Evolutionary conservation across 2,888 invertebrate species (phyloP), one percentile per base, ranked within the genome.

Genomic region (Drosophila setosimentum): DNA sequence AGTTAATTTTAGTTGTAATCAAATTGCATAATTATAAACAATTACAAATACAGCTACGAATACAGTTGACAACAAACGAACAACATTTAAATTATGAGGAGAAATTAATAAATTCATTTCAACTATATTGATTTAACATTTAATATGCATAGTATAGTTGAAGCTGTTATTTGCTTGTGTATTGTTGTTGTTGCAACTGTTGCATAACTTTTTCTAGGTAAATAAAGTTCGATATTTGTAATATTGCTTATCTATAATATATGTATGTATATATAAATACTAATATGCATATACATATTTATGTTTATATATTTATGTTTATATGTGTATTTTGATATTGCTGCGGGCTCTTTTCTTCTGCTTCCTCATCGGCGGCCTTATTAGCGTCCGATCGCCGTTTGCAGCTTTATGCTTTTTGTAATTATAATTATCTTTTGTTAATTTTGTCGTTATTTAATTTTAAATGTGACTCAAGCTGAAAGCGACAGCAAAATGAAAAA

Each of bases 21-120:
- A 54, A 80, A 70, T 76, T 80, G 64, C 63, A 62, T 67, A 76
- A 67, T 58, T 76, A 58, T 62, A 73, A 76, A 76, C 76, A 78
- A 76, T 66, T 74, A 37, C 60, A 35, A 64, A 68, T 68, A 53
- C 64, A 64, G 60, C 50, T 61, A 45, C 60, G 53, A 66, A 66
- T 76, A 57, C 69, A 61, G 57, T 72, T 65, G 49, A 70, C 64
- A 69, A 73, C 63, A 75, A 63, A 62, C 73, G 73, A 67, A 80
- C 81, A 80, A 80, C 75, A 84, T 87, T 78, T 89, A 84, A 89
- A 87, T 76, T 86, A 87, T 87, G 87, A 87, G 90, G 90, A 83
- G 76, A 81, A 87, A 88, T 78, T 86, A 70, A 80, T 82, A 88
- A 87, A 86, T 90, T 86, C 87, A 87, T 78, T 90, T 84, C 77